Base-by-base conservation (phyloP, 2,113 vertebrate genomes). In the Raja brachyura region DNA sequence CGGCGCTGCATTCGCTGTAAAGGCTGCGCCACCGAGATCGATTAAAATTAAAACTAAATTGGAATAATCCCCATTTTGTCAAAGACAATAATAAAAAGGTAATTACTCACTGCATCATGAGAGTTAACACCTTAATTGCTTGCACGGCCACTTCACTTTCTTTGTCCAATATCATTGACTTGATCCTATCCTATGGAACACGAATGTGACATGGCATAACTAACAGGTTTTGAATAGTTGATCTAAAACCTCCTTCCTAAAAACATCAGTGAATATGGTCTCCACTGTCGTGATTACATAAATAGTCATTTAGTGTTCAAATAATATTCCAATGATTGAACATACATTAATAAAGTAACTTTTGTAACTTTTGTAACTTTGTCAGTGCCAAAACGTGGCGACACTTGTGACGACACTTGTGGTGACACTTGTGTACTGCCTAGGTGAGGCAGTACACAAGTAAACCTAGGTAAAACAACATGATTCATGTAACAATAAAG, bases 161-260 rank as follows among this genome's bases (percentile, higher is more conserved):
- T 95, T 97, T 98, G 95, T 98, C 98, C 96, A 98, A 95, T 93
- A 96, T 96, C 98, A 99, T 98, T 94, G 98, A 98, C 94, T 98
- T 95, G 95, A 99, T 97, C 94, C 98, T 96, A 92, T 97, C 97
- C 98, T 99, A 95, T 93, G 94, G 94, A 83, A 94, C 94, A 94
- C 93, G 93, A 94, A 92, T 7, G 28, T 10, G 61, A 88, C 59
- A 66, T 7, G 6, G 59, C 18, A 31, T 5, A 31, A 56, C 56
- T 9, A 31, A 5, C 11, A n/a, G 61, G 4, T 31, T 18, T 61
- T 31, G 8, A 4, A 63, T 18, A 88, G 59, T n/a, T 16, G 61
- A 5, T 18, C 13, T 1, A 6, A 31, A n/a, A 5, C n/a, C 83
- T 28, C 31, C 56, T 88, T 31, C 10, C 81, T 61, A 86, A n/a